These are phyloP conservation scores for Poecilia wingei DNA, from an alignment of 2,797 vertebrate species.

Conservation along the genomic window DNA sequence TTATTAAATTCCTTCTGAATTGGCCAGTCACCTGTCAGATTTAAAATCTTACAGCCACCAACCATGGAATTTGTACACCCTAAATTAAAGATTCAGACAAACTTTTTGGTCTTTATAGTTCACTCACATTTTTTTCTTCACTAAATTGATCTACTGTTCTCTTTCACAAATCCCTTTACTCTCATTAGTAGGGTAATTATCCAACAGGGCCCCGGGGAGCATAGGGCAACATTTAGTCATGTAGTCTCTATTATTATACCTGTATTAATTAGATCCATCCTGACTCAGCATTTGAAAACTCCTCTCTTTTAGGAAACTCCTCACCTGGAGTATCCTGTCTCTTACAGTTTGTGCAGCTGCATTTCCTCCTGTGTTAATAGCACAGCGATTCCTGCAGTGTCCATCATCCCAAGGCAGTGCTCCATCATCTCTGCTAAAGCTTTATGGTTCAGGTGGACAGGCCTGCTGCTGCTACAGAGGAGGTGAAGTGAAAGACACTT, in stretches of 20 bases:
- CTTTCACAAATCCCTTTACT: conserved; percentile 6
- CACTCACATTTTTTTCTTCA: conserved; percentile 59
- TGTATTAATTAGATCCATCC: conserved; percentile 55
- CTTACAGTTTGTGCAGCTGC: neutral
- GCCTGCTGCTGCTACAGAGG: conserved; percentile 39
- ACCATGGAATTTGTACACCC: neutral
- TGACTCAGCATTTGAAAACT: conserved; percentile 37
- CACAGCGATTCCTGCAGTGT: conserved; percentile 38
- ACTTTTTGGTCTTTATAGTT: conserved; percentile 55
- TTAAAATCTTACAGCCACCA: neutral
- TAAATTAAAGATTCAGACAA: conserved; percentile 32
- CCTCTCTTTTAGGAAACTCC: conserved; percentile 22
- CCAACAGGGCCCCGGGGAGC: conserved; percentile 51
- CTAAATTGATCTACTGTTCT: conserved; percentile 55
- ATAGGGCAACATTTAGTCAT: conserved; percentile 50
- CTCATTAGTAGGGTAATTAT: conserved; percentile 72
- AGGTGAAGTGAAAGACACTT: conserved; percentile 75
- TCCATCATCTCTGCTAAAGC: conserved; percentile 70
- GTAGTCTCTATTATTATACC: conserved; percentile 44
- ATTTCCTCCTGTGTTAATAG: conserved; percentile 53
- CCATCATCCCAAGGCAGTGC: conserved; percentile 46
- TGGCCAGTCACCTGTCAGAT: neutral
- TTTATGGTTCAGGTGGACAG: conserved; percentile 61
- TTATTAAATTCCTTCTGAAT: neutral
- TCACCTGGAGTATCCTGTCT: conserved; percentile 1